phyloP scores from a whole-genome alignment of 2,888 invertebrate genomes.

The Drosophila neutralis region DNA sequence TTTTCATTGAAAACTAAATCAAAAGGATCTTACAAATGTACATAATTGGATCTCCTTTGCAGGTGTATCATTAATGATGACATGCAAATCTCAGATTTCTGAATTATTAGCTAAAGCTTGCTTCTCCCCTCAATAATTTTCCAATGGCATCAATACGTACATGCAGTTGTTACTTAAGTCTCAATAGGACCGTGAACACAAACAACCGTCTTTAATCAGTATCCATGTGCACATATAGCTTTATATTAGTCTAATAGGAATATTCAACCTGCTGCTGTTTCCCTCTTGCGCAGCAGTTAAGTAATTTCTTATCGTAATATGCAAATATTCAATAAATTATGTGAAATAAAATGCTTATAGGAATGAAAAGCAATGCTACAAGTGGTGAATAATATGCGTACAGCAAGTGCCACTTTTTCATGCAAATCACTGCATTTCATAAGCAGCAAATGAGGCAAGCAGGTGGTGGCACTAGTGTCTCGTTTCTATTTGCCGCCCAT shows the following conservation, averaged over 20 bases:
- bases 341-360: constrained; percentile 55
- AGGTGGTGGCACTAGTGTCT: constrained; percentile 2
- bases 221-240: neutral
- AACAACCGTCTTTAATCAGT: neutral
- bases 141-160: neutral
- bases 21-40: neutral
- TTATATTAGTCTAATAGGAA: neutral
- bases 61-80: neutral
- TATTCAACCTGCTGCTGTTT: neutral
- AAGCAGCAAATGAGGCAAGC: constrained; percentile 62
- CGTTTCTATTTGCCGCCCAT: constrained; percentile 5
- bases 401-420: constrained; percentile 63
- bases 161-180: neutral
- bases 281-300: neutral
- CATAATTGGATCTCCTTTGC: neutral
- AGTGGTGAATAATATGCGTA: constrained; percentile 68
- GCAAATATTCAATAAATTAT: constrained; percentile 58
- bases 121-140: neutral
- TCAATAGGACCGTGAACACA: neutral
- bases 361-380: constrained; percentile 35
- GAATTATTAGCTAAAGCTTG: neutral
- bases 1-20: neutral
- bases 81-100: neutral
- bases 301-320: constrained; percentile 38
- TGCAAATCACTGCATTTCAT: constrained; percentile 68